Percentiles rank a stretch among this genome's conserved stretches.
Conservation (phyloP, 64 coral and sea anemone species). For the Porites lutea region DNA sequence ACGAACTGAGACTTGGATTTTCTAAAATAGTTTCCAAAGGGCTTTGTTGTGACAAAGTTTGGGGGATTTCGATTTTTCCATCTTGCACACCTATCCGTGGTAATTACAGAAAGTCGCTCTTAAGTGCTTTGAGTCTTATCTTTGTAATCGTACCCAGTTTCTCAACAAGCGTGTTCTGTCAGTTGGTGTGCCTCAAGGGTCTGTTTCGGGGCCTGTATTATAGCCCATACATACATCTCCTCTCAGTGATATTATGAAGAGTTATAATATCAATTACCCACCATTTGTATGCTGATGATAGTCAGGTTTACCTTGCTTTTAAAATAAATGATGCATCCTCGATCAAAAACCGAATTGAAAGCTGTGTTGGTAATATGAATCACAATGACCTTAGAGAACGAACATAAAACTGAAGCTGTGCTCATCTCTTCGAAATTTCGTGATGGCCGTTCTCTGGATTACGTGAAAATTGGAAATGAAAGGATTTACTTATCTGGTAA, state of each 20-base stretch:
- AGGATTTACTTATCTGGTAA: conserved; percentile 13
- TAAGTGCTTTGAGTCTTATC: too few relatives aligned
- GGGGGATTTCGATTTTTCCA: too few relatives aligned
- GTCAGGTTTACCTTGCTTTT: background rate
- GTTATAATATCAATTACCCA: background rate
- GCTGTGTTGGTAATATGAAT: conserved; percentile 25
- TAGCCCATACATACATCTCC: background rate
- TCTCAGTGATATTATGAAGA: conserved; percentile 9
- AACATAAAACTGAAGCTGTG: conserved; percentile 53
- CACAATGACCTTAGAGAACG: conserved; percentile 32
- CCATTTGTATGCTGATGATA: background rate
- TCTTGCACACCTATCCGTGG: too few relatives aligned
- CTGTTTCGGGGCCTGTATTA: too few relatives aligned
- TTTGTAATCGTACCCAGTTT: too few relatives aligned
- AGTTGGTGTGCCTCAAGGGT: too few relatives aligned
- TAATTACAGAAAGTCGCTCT: too few relatives aligned
- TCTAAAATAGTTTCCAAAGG: too few relatives aligned
- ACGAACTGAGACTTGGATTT: too few relatives aligned
- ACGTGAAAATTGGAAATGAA: background rate
- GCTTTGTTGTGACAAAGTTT: too few relatives aligned
- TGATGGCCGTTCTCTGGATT: too few relatives aligned
- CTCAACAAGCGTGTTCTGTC: too few relatives aligned
- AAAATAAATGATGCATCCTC: background rate
- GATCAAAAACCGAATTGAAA: background rate
- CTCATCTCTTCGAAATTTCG: background rate